Evolutionary conservation across 2,797 vertebrate genomes (phyloP).

Genomic region (Diglossa cyanea): DNA sequence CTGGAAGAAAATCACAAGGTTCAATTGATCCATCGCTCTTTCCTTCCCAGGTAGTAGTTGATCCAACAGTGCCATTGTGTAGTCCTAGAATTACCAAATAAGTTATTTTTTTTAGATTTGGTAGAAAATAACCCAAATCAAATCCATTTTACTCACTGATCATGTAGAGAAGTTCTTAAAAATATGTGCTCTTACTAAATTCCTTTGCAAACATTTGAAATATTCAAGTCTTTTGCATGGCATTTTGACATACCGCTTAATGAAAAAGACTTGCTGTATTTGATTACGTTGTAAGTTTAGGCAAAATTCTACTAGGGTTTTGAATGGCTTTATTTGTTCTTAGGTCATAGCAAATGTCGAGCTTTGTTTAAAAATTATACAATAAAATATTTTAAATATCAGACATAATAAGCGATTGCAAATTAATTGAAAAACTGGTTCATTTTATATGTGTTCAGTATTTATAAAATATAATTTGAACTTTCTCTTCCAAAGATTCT

Average conservation of each 20-base stretch:
- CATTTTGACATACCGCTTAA: background rate
- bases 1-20: slow-evolving; percentile 80
- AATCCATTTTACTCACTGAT: background rate
- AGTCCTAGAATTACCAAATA: background rate
- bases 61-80: background rate
- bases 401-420: background rate
- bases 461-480: background rate
- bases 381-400: background rate
- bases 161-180: background rate
- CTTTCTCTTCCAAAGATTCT: slow-evolving; percentile 82
- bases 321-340: background rate
- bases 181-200: background rate
- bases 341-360: background rate
- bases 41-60: slow-evolving; percentile 87
- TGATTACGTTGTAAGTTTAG: background rate
- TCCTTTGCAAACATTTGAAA: background rate
- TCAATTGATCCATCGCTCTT: slow-evolving; percentile 87
- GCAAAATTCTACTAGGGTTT: background rate
- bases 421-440: background rate
- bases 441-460: background rate
- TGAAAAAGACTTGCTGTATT: background rate
- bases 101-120: background rate
- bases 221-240: background rate
- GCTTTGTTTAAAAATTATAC: background rate
- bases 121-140: background rate